A percentile compares a stretch with the other conserved stretches of the same genome.
Conservation (phyloP, 2,888 invertebrate genomes). For the Athrips mouffetella region DNA sequence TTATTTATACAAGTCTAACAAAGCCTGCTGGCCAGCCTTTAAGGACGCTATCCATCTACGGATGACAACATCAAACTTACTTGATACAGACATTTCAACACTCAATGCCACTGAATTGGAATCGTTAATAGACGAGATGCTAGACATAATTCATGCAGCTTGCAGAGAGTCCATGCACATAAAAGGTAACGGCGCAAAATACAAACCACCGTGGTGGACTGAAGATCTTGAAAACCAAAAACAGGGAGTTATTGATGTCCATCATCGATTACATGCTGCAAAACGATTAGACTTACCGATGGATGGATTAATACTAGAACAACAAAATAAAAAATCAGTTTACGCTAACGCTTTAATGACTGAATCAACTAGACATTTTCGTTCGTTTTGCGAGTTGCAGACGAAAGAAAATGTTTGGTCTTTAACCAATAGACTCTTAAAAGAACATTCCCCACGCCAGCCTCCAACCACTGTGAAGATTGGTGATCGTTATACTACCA, state of each 20-base stretch:
- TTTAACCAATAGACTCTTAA: constrained; percentile 21
- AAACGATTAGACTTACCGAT: not conserved
- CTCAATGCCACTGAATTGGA: not conserved
- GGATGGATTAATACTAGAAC: no score
- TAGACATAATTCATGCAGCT: not conserved
- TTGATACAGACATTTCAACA: not conserved
- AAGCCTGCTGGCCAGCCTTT: not conserved
- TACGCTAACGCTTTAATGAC: not conserved
- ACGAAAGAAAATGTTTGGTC: constrained; percentile 24
- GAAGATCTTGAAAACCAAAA: constrained; percentile 12
- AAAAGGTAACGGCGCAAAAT: not conserved
- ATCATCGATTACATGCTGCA: not conserved
- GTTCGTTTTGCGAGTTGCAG: constrained; percentile 16
- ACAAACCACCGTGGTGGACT: constrained; percentile 17
- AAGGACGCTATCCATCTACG: not conserved
- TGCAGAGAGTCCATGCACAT: not conserved
- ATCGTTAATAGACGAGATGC: no score
- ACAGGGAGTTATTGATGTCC: constrained; percentile 1
- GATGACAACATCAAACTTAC: not conserved
- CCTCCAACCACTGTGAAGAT: constrained; percentile 15
- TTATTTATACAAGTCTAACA: not conserved
- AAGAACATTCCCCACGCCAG: no score
- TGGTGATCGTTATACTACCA: constrained; percentile 10
- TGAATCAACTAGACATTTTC: constrained; percentile 16
- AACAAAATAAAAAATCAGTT: not conserved